Percentiles rank a stretch among this genome's conserved stretches.
Conservation (phyloP, 2,888 invertebrate species). For the Andrena minutula region DNA sequence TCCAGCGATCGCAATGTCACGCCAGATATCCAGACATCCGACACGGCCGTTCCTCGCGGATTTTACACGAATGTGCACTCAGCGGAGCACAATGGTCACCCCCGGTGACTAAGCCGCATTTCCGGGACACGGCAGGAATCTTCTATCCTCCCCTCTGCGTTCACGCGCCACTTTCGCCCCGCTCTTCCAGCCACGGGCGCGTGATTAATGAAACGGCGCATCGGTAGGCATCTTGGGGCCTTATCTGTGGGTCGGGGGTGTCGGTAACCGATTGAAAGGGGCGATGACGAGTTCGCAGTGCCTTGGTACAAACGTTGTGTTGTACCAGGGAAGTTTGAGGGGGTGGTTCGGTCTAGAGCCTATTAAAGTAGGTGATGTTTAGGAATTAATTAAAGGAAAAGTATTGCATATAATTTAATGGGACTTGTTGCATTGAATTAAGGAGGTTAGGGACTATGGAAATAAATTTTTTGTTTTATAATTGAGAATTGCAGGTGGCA, state of each 20-base stretch:
- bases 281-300: no score
- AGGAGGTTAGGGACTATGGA: no score
- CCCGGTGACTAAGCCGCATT: constrained; percentile 72
- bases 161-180: not conserved
- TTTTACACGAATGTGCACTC: constrained; percentile 71
- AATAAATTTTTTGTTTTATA: no score
- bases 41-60: constrained; percentile 32
- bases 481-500: no score
- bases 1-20: constrained; percentile 3
- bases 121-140: constrained; percentile 61
- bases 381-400: no score
- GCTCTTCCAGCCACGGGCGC: constrained; percentile 10
- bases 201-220: constrained; percentile 32
- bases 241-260: not conserved
- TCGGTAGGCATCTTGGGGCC: constrained; percentile 1
- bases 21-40: constrained; percentile 31
- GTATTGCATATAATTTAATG: no score
- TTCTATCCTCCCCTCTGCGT: constrained; percentile 32
- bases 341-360: no score
- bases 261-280: no score
- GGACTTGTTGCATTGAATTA: no score
- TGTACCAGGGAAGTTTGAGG: no score
- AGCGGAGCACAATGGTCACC: constrained; percentile 59
- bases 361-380: no score
- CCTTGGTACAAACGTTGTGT: no score